A percentile compares a stretch with the other conserved stretches of the same genome.
These are phyloP conservation scores for Oryzias dopingdopingensis DNA, from an alignment of 2,797 vertebrate species.

Conservation along the genomic window DNA sequence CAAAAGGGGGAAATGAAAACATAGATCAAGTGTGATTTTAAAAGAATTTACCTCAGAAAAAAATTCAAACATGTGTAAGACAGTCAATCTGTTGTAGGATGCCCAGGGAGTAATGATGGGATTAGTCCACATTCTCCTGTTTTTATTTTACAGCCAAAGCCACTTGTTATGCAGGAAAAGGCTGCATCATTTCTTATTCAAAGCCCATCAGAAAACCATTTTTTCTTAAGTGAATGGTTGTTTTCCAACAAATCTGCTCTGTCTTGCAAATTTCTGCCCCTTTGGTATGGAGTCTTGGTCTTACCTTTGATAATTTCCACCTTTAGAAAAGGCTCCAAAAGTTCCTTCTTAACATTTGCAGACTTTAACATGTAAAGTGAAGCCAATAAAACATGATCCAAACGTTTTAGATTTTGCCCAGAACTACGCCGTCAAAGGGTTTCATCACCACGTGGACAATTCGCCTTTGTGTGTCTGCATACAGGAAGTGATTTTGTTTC, in stretches of 20 bases:
- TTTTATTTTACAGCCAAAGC: conserved; percentile 42
- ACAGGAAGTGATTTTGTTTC: conserved; percentile 65
- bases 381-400: conserved; percentile 47
- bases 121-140: conserved; percentile 2
- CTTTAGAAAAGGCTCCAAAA: conserved; percentile 18
- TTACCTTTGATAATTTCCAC: conserved; percentile 35
- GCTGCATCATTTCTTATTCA: conserved; percentile 13
- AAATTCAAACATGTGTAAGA: conserved; percentile 59
- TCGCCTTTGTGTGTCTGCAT: conserved; percentile 26
- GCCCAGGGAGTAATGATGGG: conserved; percentile 10
- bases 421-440: conserved; percentile 51
- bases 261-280: conserved; percentile 30
- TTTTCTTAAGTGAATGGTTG: conserved; percentile 39
- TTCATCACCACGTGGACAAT: conserved; percentile 52
- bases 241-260: conserved; percentile 33
- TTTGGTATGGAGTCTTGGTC: conserved; percentile 75
- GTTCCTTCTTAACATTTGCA: conserved; percentile 33
- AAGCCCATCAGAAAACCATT: conserved; percentile 18
- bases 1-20: conserved; percentile 30
- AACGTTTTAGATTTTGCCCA: conserved; percentile 32
- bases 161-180: conserved; percentile 44
- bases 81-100: conserved; percentile 41
- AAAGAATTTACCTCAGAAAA: conserved; percentile 36
- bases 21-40: conserved; percentile 25
- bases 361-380: conserved; percentile 47